These are phyloP conservation scores for Sphaeridia pumilis DNA, from an alignment of 2,888 invertebrate genomes.

Conservation along the genomic window DNA sequence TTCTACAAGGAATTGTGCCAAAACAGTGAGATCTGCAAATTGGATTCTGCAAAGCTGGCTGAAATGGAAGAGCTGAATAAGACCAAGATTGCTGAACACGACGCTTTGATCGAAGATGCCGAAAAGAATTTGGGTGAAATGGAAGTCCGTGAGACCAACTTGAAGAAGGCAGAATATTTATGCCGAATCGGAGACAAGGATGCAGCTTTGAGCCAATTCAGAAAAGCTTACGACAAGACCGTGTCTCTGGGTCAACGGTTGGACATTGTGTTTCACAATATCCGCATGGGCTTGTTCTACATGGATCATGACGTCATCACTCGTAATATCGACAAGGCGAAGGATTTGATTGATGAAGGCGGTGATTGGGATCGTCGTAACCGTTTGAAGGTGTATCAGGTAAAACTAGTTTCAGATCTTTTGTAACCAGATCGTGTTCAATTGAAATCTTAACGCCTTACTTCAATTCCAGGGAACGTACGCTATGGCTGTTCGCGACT, in stretches of 20 bases:
- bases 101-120: conserved; percentile 77
- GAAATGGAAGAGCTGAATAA: conserved; percentile 58
- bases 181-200: conserved; percentile 77
- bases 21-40: conserved; percentile 15
- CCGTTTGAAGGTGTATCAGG: conserved; percentile 86
- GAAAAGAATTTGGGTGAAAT: conserved; percentile 81
- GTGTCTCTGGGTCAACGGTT: conserved; percentile 71
- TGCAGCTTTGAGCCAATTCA: conserved; percentile 56
- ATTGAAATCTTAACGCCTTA: no score
- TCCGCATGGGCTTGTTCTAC: conserved; percentile 75
- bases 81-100: conserved; percentile 59
- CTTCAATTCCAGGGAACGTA: conserved; percentile 80
- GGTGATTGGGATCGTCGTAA: conserved; percentile 99
- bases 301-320: conserved; percentile 77
- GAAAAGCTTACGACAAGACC: conserved; percentile 71
- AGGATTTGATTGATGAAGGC: conserved; percentile 79
- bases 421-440: background rate
- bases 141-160: conserved; percentile 71
- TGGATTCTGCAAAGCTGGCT: conserved; percentile 38
- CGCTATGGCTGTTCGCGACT: conserved; percentile 90
- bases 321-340: conserved; percentile 77
- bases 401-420: no score
- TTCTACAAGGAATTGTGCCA: conserved; percentile 83
- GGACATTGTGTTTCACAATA: conserved; percentile 75
- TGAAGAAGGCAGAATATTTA: conserved; percentile 72